Evolutionary conservation across 2,113 vertebrate species (phyloP).

Genomic region (Cranoglanis bouderius): DNA sequence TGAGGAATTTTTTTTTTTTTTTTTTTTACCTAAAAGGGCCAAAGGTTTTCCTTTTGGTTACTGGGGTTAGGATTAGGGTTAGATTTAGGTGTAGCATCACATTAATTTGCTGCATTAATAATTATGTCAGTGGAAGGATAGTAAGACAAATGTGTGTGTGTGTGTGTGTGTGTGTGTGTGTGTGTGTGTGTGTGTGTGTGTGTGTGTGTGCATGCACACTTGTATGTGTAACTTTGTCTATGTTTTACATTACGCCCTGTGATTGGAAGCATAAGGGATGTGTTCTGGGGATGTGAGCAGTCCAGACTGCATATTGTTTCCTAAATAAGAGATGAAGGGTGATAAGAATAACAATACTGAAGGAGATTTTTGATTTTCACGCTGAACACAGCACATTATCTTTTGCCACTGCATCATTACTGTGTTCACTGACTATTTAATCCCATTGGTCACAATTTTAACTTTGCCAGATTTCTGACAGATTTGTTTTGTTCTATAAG

Average conservation of each 20-base stretch:
- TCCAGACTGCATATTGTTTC: slow-evolving; percentile 52
- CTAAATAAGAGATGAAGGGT: neutral
- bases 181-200: neutral
- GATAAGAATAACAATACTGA: neutral
- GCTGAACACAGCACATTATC: neutral
- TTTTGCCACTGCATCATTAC: neutral
- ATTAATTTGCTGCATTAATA: neutral
- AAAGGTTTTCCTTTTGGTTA: neutral
- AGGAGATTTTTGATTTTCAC: neutral
- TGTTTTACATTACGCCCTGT: slow-evolving; percentile 51
- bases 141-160: neutral
- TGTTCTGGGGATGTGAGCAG: slow-evolving; percentile 36
- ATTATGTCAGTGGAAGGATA: neutral
- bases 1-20: neutral
- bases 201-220: neutral
- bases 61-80: neutral
- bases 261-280: slow-evolving; percentile 56
- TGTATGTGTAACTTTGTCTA: slow-evolving; percentile 18
- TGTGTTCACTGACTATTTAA: neutral
- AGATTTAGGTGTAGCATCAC: neutral
- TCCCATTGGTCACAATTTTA: neutral
- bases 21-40: neutral
- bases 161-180: neutral
- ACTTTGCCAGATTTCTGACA: neutral
- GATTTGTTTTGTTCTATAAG: neutral